Evolutionary conservation across 2,888 invertebrate species (phyloP), one percentile per base, ranked within the genome.

Genomic region (Junonia oenone): DNA sequence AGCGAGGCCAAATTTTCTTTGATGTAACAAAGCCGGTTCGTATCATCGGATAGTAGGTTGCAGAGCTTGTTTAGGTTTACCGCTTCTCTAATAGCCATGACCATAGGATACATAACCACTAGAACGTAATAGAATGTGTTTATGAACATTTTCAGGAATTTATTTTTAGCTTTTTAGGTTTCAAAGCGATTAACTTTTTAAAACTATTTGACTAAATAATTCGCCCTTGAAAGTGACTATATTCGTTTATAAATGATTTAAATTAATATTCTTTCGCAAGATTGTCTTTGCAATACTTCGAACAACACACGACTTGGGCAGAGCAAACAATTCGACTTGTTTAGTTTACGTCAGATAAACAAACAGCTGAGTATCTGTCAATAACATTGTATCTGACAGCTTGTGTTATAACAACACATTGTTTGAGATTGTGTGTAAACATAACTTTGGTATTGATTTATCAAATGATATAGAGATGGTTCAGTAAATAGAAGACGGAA

Each of bases 1-100:
- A 85, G 68, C 0, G 72, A 64, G 0, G 76, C 66, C 26, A 88
- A 63, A 8, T 63, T 69, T 58, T 88, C 85, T 63, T 80, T 84
- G 1, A 73, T 61, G 49, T 72, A 88, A 55, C 88, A 88, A 17
- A 79, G 75, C 48, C 67, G 74, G 0, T 59, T 59, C 0, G 73
- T 58, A 27, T 78, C 75, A 11, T 67, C 72, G 0, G 75, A 68
- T 2, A 66, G 50, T 1, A 78, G 33, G 35, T 80, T 80, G 31
- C 81, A 83, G 50, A 76, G 33, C 45, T 51, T 48, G 33, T 55
- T 61, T 17, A 52, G 17, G 8, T 56, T 48, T n/a, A 56, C 37
- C 58, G 53, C 56, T 6, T 61, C 55, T 33, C 45, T 55, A n/a
- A 53, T 45, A n/a, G 52, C 19, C 14, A 26, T 13, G 13, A 55